Evolutionary conservation across 1,140 invertebrate species (phyloP), one percentile per base, ranked within the genome.

Genomic region (Oncopodura yosiiana): DNA sequence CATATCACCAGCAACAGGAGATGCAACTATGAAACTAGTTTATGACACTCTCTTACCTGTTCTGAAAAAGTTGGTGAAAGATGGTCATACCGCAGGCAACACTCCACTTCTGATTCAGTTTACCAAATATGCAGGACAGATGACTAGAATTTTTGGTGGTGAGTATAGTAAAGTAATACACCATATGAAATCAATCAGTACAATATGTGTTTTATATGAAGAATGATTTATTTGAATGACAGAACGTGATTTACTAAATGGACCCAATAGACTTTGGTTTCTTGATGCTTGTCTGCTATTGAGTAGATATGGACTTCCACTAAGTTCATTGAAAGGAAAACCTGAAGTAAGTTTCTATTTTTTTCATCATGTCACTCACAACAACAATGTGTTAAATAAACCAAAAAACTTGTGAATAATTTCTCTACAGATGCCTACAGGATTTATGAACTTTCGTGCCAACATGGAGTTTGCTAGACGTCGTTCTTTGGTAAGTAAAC

Each of bases 211-310:
- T 48, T 48, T 2, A 32, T n/a, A 11, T 48, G 6, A 30, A 32
- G 6, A 16, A 23, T 48, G 3, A 48, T 16, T n/a, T 32, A 26
- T 8, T 24, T 5, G 45, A 8, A 14, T 37, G n/a, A 30, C 6
- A 6, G 43, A 26, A 29, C 30, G 37, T 12, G 19, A 49, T 9
- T 49, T 49, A 8, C 4, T 32, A 19, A 46, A 24, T 24, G 44
- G 37, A 24, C 50, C 48, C 19, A 36, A 37, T 12, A 53, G 52
- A 27, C 34, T 62, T 8, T 62, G 61, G 61, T 62, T 59, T 32
- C 26, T 62, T 9, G 61, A 62, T 36, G 51, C 61, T 18, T 58
- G 42, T 34, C 21, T 62, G 23, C 61, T 59, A 16, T 27, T 62
- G 4, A 45, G 52, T 26, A 32, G 56, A 38, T 53, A 26, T 23